Evolutionary conservation across 2,113 vertebrate genomes (phyloP).

Genomic region (Empidonax alnorum): DNA sequence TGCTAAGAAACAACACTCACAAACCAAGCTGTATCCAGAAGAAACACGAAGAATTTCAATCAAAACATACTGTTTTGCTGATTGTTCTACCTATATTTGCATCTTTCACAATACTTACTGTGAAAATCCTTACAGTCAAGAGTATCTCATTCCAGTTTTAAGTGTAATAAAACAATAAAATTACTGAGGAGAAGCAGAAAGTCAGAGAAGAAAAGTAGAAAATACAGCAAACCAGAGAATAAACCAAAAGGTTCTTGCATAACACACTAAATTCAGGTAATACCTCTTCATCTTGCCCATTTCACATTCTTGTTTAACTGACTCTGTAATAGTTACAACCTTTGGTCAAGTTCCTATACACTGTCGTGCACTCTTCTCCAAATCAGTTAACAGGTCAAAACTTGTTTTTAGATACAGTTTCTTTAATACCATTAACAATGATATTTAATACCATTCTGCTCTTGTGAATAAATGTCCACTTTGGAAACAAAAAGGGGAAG

Average conservation of each 20-base stretch:
- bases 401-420: not conserved
- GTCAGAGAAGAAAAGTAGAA: not conserved
- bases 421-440: not conserved
- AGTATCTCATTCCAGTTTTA: not conserved
- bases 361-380: not conserved
- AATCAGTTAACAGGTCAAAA: not conserved
- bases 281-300: not conserved
- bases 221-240: not conserved
- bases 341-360: not conserved
- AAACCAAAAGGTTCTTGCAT: not conserved
- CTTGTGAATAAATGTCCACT: not conserved
- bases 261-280: not conserved
- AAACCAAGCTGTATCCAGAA: not conserved
- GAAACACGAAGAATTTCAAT: not conserved
- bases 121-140: not conserved
- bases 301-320: not conserved
- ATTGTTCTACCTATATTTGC: not conserved
- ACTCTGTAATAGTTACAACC: not conserved
- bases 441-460: not conserved
- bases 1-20: not conserved
- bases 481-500: not conserved
- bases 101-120: not conserved
- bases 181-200: not conserved
- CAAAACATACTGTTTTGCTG: not conserved
- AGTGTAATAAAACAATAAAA: not conserved